Evolutionary conservation across 2,888 invertebrate species (phyloP).

Genomic region (Malachius bipustulatus): DNA sequence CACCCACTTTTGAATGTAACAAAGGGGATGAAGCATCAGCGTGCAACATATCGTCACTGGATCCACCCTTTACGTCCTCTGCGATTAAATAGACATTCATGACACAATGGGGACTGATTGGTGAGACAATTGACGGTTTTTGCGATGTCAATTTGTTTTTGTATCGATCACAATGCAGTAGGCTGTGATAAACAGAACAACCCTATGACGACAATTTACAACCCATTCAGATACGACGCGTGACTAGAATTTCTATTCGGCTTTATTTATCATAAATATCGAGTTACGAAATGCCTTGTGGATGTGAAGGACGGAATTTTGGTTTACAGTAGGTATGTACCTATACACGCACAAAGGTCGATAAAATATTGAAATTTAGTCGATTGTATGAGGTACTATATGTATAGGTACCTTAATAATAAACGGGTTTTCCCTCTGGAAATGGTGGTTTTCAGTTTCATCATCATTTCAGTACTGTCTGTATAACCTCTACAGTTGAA

Average conservation of each 20-base stretch:
- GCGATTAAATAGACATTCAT: constrained; percentile 36
- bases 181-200: constrained; percentile 34
- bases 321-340: constrained; percentile 22
- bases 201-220: constrained; percentile 34
- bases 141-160: constrained; percentile 40
- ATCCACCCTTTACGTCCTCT: constrained; percentile 30
- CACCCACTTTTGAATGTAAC: no score
- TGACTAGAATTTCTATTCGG: constrained; percentile 36
- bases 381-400: no score
- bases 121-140: constrained; percentile 39
- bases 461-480: no score
- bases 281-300: constrained; percentile 18
- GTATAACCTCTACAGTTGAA: no score
- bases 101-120: constrained; percentile 36
- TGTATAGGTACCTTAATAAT: no score
- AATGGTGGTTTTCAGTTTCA: no score
- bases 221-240: constrained; percentile 34
- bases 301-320: no score
- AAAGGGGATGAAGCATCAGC: no score
- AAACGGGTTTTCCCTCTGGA: no score
- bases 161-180: constrained; percentile 33
- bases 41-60: no score
- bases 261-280: constrained; percentile 32
- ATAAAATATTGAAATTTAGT: no score
- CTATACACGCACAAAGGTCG: neutral